Conservation (phyloP, 2,113 vertebrate species). For the Lipophrys pholis region DNA sequence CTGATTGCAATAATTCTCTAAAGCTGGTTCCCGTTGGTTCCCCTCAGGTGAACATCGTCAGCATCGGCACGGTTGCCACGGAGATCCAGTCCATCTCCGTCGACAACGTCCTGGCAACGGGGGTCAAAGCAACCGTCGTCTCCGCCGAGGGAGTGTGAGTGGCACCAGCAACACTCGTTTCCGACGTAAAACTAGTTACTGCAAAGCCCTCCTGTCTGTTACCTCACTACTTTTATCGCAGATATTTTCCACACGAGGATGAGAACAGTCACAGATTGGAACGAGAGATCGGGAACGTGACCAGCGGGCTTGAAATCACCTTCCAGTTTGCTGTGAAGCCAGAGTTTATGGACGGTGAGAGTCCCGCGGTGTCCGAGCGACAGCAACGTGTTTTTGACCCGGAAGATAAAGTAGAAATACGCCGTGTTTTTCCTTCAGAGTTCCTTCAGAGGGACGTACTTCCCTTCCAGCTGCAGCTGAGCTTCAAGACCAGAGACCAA, state of each 20-base stretch:
- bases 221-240: too few relatives aligned
- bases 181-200: too few relatives aligned
- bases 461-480: slow-evolving; percentile 82
- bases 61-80: slow-evolving; percentile 74
- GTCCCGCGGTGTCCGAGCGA: too few relatives aligned
- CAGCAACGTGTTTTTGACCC: too few relatives aligned
- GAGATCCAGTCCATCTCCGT: slow-evolving; percentile 79
- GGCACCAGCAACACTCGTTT: too few relatives aligned
- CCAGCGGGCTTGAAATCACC: slow-evolving; percentile 76
- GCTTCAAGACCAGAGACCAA: slow-evolving; percentile 79
- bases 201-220: too few relatives aligned
- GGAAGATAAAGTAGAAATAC: too few relatives aligned
- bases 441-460: slow-evolving; percentile 70
- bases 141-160: slow-evolving; percentile 81
- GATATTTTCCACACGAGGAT: slow-evolving; percentile 76
- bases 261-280: slow-evolving; percentile 73
- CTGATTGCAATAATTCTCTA: too few relatives aligned
- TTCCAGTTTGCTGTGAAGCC: slow-evolving; percentile 82
- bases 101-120: slow-evolving; percentile 83
- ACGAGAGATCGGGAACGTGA: slow-evolving; percentile 81
- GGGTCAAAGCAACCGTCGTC: slow-evolving; percentile 75
- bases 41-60: slow-evolving; percentile 83
- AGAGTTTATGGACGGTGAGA: slow-evolving; percentile 71
- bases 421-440: too few relatives aligned
- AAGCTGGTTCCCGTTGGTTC: too few relatives aligned